These are phyloP conservation scores for Mastigias papua DNA, from an alignment of 30 jellyfish, hydroid and myxozoan species.

Conservation along the genomic window DNA sequence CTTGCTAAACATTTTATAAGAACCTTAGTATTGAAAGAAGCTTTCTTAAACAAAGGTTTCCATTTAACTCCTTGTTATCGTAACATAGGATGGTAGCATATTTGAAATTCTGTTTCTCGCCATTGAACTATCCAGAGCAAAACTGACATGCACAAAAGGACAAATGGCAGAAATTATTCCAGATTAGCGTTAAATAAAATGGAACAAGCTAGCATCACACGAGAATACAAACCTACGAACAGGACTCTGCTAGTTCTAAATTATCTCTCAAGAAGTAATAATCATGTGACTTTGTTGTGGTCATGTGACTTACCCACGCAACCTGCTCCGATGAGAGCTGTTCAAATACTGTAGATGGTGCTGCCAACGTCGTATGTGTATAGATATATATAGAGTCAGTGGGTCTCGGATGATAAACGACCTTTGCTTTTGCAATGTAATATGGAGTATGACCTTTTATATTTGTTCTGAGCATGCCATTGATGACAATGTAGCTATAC, in stretches of 20 bases:
- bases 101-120: neutral
- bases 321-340: slow-evolving; percentile 51
- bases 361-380: neutral
- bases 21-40: neutral
- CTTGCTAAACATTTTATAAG: neutral
- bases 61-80: neutral
- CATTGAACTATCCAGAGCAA: neutral
- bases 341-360: slow-evolving; percentile 22
- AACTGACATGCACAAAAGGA: neutral
- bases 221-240: neutral
- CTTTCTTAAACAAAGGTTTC: neutral
- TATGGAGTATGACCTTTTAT: neutral
- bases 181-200: neutral
- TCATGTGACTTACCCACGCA: slow-evolving; percentile 38
- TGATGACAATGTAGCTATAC: no score
- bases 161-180: neutral
- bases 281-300: slow-evolving; percentile 58
- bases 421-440: no score
- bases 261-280: neutral
- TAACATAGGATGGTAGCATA: neutral
- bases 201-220: neutral
- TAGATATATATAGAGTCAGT: no score
- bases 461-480: neutral
- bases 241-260: neutral
- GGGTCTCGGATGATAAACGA: neutral